These are phyloP conservation scores for Percina caprodes DNA, from an alignment of 2,113 vertebrate genomes.

Conservation along the genomic window DNA sequence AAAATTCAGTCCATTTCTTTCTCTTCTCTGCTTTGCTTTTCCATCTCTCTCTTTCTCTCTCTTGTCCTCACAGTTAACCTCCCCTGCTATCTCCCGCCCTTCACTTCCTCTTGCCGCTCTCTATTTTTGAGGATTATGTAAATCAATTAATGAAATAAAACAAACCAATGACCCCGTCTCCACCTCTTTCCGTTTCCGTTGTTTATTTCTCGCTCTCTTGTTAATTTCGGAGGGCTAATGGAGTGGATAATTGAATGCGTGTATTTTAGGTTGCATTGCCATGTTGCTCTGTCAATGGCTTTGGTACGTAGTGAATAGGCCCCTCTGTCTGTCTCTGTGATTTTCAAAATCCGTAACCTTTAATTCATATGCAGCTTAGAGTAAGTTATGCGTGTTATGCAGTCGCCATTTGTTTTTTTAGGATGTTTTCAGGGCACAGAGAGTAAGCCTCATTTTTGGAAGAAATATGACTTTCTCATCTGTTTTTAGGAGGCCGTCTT, in stretches of 20 bases:
- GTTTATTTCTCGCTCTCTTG: conserved; percentile 50
- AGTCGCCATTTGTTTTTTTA: conserved; percentile 48
- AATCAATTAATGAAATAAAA: conserved; percentile 75
- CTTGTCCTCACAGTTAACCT: conserved; percentile 6
- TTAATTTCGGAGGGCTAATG: conserved; percentile 61
- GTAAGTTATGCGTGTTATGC: conserved; percentile 1
- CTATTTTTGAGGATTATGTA: conserved; percentile 64
- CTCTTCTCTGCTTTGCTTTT: conserved; percentile 11
- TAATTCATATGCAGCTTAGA: background rate
- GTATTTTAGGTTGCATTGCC: conserved; percentile 50
- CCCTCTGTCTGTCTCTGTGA: conserved; percentile 5
- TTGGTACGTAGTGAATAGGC: conserved; percentile 37
- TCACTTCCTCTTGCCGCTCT: conserved; percentile 1
- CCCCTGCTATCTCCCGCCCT: background rate
- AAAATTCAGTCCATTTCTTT: conserved; percentile 30
- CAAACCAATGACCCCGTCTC: conserved; percentile 46
- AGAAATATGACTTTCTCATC: conserved; percentile 21
- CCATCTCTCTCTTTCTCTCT: conserved; percentile 11
- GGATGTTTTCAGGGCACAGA: conserved; percentile 56
- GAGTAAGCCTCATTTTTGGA: background rate
- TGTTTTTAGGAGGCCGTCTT: background rate
- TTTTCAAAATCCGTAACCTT: conserved; percentile 10
- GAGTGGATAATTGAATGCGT: conserved; percentile 69
- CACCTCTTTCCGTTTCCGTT: conserved; percentile 27
- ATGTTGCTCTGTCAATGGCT: conserved; percentile 50